phyloP scores from a whole-genome alignment of 2,888 invertebrate species.

The Melinopterus prodromus region DNA sequence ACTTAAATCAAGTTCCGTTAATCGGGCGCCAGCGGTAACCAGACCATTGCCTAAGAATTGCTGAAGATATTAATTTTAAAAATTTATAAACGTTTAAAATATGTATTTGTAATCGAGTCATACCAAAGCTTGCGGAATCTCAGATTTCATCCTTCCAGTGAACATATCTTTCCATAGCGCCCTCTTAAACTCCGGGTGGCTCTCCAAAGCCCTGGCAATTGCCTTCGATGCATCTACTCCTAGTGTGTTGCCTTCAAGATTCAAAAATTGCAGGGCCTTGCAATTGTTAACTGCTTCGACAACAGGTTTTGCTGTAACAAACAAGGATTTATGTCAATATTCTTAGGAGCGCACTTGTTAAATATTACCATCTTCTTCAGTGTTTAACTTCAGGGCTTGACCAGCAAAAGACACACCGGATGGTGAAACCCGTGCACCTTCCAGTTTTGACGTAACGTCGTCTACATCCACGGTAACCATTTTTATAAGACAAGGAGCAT shows the following conservation, averaged over 20 bases:
- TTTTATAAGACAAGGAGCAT: slow-evolving; percentile 14
- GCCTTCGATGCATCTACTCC: slow-evolving; percentile 89
- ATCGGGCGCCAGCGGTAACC: slow-evolving; percentile 77
- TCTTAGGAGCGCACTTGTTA: slow-evolving; percentile 17
- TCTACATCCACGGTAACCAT: slow-evolving; percentile 65
- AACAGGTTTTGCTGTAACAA: slow-evolving; percentile 72
- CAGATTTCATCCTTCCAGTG: slow-evolving; percentile 92
- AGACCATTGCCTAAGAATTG: slow-evolving; percentile 81
- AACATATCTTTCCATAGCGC: slow-evolving; percentile 98
- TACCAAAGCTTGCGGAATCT: slow-evolving; percentile 92
- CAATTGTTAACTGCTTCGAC: slow-evolving; percentile 79
- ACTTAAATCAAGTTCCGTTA: slow-evolving; percentile 89
- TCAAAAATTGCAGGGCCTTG: slow-evolving; percentile 74
- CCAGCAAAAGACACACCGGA: slow-evolving; percentile 84
- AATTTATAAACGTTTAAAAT: neutral
- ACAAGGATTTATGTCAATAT: slow-evolving; percentile 28
- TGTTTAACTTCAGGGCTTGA: slow-evolving; percentile 79
- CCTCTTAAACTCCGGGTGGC: slow-evolving; percentile 79
- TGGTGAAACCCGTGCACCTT: slow-evolving; percentile 59
- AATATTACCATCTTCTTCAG: slow-evolving; percentile 78
- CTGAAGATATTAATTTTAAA: slow-evolving; percentile 53
- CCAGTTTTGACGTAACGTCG: slow-evolving; percentile 63
- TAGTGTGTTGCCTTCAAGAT: slow-evolving; percentile 92
- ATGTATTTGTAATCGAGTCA: slow-evolving; percentile 45
- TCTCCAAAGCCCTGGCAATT: slow-evolving; percentile 81